Evolutionary conservation across 2,888 invertebrate species (phyloP), one percentile per base, ranked within the genome.

Genomic region (Plagiodera versicolora): DNA sequence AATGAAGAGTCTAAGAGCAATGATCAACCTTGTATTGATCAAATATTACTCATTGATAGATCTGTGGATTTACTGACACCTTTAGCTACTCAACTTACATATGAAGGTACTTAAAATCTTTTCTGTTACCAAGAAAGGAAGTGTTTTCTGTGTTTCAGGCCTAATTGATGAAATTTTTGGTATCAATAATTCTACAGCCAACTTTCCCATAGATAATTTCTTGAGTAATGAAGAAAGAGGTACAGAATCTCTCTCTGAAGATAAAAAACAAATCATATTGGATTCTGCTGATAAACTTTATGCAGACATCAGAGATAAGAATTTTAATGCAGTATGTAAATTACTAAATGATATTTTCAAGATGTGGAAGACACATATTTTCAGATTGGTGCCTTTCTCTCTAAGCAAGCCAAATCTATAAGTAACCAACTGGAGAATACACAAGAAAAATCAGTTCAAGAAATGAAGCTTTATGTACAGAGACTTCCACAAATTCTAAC

Each of bases 101-200:
- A 98, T 73, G 98, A 98, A 80, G 99, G 72, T 69, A 52, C 35
- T 9, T 10, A 30, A 39, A 17, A 32, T 18, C 39, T 49, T 19
- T 44, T 46, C 39, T 28, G 4, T 20, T 8, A 14, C 18, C 17
- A 10, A 24, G 14, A 10, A 19, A 50, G 17, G 11, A 39, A 48
- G 16, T 17, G 16, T 24, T 18, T 14, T 48, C 20, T 30, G 24
- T 30, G 16, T 66, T 66, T 58, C 50, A 71, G 69, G 98, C 2
- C 84, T 99, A 6, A 93, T 99, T 66, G 99, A 99, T 81, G 98
- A 98, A 79, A 86, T 95, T 59, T 98, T 90, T 80, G 91, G 92
- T 32, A 93, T 98, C 60, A 89, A 89, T 69, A 88, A 85, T 70
- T 88, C 89, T 28, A 89, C 91, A 18, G 92, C 92, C 0, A 87